Base-by-base conservation (phyloP, 1,140 invertebrate genomes). In the Pentalonia nigronervosa region DNA sequence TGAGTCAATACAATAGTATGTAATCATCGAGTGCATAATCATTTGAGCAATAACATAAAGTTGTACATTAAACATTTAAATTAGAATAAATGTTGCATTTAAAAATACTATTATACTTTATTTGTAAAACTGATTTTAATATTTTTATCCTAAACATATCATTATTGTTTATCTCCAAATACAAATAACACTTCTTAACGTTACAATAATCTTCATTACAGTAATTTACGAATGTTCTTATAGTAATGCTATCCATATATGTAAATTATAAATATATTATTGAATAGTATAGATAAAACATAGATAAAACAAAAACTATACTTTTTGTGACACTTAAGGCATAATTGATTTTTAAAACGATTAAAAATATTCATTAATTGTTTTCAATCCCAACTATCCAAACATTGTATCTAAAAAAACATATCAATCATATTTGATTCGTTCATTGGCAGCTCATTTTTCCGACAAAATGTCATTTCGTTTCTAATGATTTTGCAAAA, bases 381-480 rank as follows among this genome's bases (percentile, higher is more conserved):
- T 76, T 76, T 76, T 76, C 30, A 76, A n/a, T n/a, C 14, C 14
- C 60, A n/a, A 76, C 60, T n/a, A n/a, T 76, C 17, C 14, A n/a
- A 76, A 76, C 60, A 76, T n/a, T 76, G n/a, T 76, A 76, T n/a
- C 30, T n/a, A 76, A 76, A 30, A 76, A 76, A 76, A 76, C 60
- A 76, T 67, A 67, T 76, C 7, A 76, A 76, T 76, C 60, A n/a
- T 76, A 76, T 76, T 76, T 76, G 17, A 20, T 67, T 67, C 60
- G 4, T 76, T 76, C 14, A 76, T 76, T n/a, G 60, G 30, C 60
- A 67, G 30, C 30, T n/a, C 60, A 67, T 76, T 76, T 76, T 14
- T n/a, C 60, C 14, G n/a, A n/a, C 30, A 76, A n/a, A n/a, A 76
- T 76, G 30, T 17, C 30, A 76, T 76, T 76, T 76, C 14, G 23